Evolutionary conservation across 2,888 invertebrate genomes (phyloP), one percentile per base, ranked within the genome.

Genomic region (Xestobium rufovillosum): DNA sequence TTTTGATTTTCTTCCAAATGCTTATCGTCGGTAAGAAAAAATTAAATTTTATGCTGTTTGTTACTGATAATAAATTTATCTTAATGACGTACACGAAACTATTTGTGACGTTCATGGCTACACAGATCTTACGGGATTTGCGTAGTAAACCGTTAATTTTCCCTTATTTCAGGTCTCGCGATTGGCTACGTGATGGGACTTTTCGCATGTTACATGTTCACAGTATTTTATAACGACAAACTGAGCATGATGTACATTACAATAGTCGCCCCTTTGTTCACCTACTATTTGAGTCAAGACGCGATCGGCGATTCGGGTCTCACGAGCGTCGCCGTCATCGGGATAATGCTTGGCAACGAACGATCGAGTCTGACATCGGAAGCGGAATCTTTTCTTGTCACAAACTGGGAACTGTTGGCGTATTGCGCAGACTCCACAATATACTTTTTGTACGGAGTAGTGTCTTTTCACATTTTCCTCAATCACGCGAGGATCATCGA

Each of bases 341-440:
- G 23, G n/a, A n/a, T 19, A n/a, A 19, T 19, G 23, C 23, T 19
- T n/a, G n/a, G 23, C 23, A 19, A 8, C 6, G 23, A 19, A 19
- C 6, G 23, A 19, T 6, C 23, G 6, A 19, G 23, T 19, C n/a
- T 19, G 23, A 19, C 6, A 19, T 6, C n/a, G 6, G 23, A 19
- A 6, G 23, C n/a, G 6, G 23, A 19, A 19, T n/a, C 6, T 6
- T n/a, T 19, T 19, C n/a, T 19, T 8, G n/a, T 19, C n/a, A 19
- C 6, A 8, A 8, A 8, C 23, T 19, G 23, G 23, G 23, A 19
- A n/a, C 6, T 19, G 23, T 6, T 19, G 6, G 23, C 23, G 6
- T 19, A 8, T 19, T n/a, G 6, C 23, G n/a, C n/a, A 6, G n/a
- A 19, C n/a, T 8, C 23, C 23, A 6, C 23, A 8, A n/a, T 19